A percentile compares a stretch with the other conserved stretches of the same genome.
These are phyloP conservation scores for Sussaba pulchella DNA, from an alignment of 2,888 invertebrate species.

Conservation along the genomic window DNA sequence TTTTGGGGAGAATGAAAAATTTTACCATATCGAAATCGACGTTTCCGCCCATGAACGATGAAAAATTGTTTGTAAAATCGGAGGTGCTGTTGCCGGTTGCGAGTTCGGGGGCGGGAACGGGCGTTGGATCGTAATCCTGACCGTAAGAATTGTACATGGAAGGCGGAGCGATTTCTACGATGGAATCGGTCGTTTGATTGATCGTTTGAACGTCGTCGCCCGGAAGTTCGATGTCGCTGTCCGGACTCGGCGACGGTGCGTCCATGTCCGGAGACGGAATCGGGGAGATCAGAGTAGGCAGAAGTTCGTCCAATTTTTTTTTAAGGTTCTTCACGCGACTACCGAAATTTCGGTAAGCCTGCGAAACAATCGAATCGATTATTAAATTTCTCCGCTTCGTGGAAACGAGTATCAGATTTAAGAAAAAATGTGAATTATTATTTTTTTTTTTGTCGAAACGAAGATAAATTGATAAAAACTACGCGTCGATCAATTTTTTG, in stretches of 20 bases:
- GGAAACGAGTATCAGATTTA: too few species aligned
- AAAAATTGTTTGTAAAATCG: slow-evolving; percentile 86
- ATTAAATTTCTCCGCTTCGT: too few species aligned
- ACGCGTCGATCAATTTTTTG: too few species aligned
- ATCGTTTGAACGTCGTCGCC: slow-evolving; percentile 83
- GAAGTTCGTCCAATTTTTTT: slow-evolving; percentile 93
- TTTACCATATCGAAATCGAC: slow-evolving; percentile 86
- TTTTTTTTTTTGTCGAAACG: too few species aligned
- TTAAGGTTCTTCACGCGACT: slow-evolving; percentile 94
- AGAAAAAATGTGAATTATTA: too few species aligned
- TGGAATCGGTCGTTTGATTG: slow-evolving; percentile 74
- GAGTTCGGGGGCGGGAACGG: slow-evolving; percentile 78
- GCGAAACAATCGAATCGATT: slow-evolving; percentile 64
- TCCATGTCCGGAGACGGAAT: slow-evolving; percentile 87
- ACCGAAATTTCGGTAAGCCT: slow-evolving; percentile 98
- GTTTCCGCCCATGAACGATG: slow-evolving; percentile 88
- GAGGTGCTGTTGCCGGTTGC: slow-evolving; percentile 74
- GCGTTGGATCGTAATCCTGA: slow-evolving; percentile 81
- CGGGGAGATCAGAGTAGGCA: slow-evolving; percentile 89
- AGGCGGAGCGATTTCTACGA: slow-evolving; percentile 80
- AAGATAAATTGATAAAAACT: too few species aligned
- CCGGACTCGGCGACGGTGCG: slow-evolving; percentile 92
- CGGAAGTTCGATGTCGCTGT: slow-evolving; percentile 92
- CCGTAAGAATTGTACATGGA: slow-evolving; percentile 82
- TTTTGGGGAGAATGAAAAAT: neutral